Evolutionary conservation across 1,140 invertebrate genomes (phyloP).

Genomic region (Drosophila baimaii): DNA sequence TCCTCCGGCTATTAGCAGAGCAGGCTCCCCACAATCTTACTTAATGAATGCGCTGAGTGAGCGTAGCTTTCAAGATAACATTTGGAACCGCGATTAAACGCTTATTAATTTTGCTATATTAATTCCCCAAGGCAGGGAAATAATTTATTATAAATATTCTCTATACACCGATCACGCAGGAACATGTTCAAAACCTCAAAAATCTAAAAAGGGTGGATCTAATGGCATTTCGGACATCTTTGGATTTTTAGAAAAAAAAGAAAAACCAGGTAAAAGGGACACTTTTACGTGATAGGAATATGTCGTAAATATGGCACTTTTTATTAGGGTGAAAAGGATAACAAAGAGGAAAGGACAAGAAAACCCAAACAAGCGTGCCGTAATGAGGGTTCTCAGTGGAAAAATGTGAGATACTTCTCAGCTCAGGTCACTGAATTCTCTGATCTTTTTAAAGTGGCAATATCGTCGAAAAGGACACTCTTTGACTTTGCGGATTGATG

Average conservation of each 20-base stretch:
- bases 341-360: neutral
- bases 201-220: neutral
- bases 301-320: neutral
- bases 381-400: neutral
- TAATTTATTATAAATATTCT: neutral
- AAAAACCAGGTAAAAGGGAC: neutral
- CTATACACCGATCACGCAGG: neutral
- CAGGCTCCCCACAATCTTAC: neutral
- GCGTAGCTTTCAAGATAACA: conserved; percentile 4
- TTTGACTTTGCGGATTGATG: conserved; percentile 7
- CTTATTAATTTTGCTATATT: neutral
- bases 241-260: neutral
- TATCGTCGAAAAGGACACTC: neutral
- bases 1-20: neutral
- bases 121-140: neutral
- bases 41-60: neutral
- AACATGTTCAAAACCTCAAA: no score
- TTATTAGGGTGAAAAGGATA: neutral
- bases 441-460: neutral
- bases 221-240: neutral
- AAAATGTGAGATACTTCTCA: neutral
- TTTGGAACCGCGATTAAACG: neutral
- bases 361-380: neutral
- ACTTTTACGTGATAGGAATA: neutral
- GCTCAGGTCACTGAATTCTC: neutral